Base-by-base conservation (phyloP, 2,888 invertebrate genomes). In the Trissonchulus latispiculum region DNA sequence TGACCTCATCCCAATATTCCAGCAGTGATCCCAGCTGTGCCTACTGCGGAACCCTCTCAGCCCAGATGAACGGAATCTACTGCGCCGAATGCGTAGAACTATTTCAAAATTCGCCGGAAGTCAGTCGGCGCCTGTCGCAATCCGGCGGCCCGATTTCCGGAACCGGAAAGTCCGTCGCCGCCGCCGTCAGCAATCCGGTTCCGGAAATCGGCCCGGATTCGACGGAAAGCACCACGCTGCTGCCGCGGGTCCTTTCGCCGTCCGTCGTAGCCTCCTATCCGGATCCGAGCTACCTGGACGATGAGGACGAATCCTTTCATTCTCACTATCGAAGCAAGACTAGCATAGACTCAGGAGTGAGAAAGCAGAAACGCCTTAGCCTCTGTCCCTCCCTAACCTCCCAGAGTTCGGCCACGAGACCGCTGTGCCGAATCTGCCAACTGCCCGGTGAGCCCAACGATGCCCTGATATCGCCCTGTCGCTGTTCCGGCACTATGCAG, bases 361-460 rank as follows among this genome's bases (percentile, higher is more conserved):
- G 48, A 48, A 48, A 48, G 48, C 48, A 48, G 8, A 48, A 48
- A 23, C 48, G 48, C 8, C 48, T 48, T n/a, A 68, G 69, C 36
- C n/a, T 36, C 3, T 31, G 36, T 32, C 35, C n/a, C 15, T 68
- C 69, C n/a, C n/a, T 35, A n/a, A 36, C 36, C 36, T 68, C 69
- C 33, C 31, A 23, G 69, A 28, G 23, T 15, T 76, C 77, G 2
- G 76, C 77, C 15, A 74, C 74, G 74, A 76, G 76, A 64, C 83
- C 84, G n/a, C 82, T 86, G 73, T 87, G 87, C 78, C 81, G 87
- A 72, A 87, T 87, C 73, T 87, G 87, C 77, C 87, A 87, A 76
- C 78, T 83, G 76, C 80, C 81, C 3, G 80, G 78, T 18, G 78
- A 80, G 71, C 78, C 81, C 71, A 31, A 62, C 18, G 78, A 83